Percentiles rank a stretch among this genome's conserved stretches.
phyloP scores from a whole-genome alignment of 2,113 vertebrate genomes.

The Porphyrio hochstetteri region DNA sequence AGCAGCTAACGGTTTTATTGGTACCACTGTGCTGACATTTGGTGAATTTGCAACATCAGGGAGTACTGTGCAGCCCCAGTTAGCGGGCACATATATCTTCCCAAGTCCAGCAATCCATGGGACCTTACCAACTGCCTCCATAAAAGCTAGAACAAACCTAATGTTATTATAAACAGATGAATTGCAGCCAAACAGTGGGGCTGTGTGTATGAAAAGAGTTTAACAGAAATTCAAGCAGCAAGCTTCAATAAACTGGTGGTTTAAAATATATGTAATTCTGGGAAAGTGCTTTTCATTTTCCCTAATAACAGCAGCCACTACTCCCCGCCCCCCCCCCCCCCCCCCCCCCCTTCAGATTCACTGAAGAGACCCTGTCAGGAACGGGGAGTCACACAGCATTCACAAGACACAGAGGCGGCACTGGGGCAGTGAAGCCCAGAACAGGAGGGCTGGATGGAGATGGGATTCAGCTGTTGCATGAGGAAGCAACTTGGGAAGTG shows the following conservation, averaged over 20 bases:
- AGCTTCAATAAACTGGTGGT: neutral
- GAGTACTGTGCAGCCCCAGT: neutral
- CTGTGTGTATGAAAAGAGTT: neutral
- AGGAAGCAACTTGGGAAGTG: conserved; percentile 3
- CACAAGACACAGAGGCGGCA: neutral
- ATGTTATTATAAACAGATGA: neutral
- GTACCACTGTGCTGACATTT: neutral
- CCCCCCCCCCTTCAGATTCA: neutral
- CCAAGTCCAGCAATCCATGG: neutral
- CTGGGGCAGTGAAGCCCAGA: neutral
- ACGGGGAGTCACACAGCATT: conserved; percentile 1
- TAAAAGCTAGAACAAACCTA: neutral
- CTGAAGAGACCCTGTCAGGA: neutral
- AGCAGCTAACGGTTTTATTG: neutral
- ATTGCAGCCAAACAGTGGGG: neutral
- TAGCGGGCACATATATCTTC: neutral
- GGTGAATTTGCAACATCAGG: neutral
- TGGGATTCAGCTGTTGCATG: neutral
- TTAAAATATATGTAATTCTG: neutral
- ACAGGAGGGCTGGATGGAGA: conserved; percentile 10
- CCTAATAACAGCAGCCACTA: neutral
- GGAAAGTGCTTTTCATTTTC: neutral
- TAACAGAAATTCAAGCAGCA: neutral
- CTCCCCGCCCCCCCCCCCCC: too few relatives aligned
- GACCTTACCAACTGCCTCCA: neutral